Base-by-base conservation (phyloP, 35 echinoderm and acorn worm species). In the Lytechinus pictus region DNA sequence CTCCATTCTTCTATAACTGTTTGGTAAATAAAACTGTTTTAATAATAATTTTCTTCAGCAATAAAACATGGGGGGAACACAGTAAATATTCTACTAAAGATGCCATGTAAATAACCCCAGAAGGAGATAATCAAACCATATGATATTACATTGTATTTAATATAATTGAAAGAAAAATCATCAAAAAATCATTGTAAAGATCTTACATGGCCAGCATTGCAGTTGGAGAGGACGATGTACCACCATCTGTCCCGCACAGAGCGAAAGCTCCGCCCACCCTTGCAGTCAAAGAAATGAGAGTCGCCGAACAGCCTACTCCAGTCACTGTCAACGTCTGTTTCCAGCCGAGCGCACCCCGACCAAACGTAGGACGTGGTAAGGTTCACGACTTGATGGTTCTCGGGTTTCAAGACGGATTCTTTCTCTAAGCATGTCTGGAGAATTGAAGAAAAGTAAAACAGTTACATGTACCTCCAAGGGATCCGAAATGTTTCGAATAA, bases 231-330 rank as follows among this genome's bases (percentile, higher is more conserved):
- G 3, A 96, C 98, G 6, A 99, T 86, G 28, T 98, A 99, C 98
- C 98, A 99, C 98, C 98, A 99, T n/a, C 98, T 91, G 86, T 99
- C 98, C 16, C 98, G 94, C 5, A 96, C 94, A 19, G 98, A 99
- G 13, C 95, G 89, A 54, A 99, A 99, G 94, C 98, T 99, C 6
- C 98, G 61, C 2, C 97, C 97, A 10, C 97, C 96, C 54, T 97
- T 95, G 61, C 98, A 99, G 86, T 94, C 94, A 92, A 89, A 97
- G 79, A 96, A 98, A 28, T 97, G 89, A 1, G 86, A 89, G 52
- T 97, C 96, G 3, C 93, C 97, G 54, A 71, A 94, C 8, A 92
- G 44, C 6, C 27, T 11, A 8, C 95, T 57, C 27, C 60, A 61
- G 12, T 96, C 94, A 1, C 27, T 9, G n/a, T 97, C 86, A 0